Evolutionary conservation across 2,888 invertebrate species (phyloP).

Genomic region (Andrena hattorfiana): DNA sequence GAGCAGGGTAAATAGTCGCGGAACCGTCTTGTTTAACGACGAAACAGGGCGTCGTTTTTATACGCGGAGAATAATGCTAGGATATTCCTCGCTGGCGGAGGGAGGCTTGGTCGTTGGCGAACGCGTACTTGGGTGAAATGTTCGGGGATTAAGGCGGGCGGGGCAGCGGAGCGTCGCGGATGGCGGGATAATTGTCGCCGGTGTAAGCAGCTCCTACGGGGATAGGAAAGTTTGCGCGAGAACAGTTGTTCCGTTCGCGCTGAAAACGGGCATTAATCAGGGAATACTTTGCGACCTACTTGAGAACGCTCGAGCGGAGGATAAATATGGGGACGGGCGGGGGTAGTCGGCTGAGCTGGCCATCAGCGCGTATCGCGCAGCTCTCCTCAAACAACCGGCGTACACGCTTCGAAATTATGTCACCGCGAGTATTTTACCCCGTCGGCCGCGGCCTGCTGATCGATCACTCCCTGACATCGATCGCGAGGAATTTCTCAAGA

Average conservation of each 20-base stretch:
- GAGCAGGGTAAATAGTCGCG: background rate
- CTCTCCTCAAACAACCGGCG: conserved; percentile 44
- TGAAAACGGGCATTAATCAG: conserved; percentile 65
- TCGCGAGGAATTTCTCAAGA: conserved; percentile 57
- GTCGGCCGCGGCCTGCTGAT: conserved; percentile 28
- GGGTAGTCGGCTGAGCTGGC: background rate
- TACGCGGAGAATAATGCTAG: conserved; percentile 5
- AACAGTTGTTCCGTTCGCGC: conserved; percentile 52
- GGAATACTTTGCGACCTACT: conserved; percentile 64
- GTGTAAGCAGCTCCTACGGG: conserved; percentile 40
- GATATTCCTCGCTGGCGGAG: background rate
- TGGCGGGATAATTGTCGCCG: conserved; percentile 61
- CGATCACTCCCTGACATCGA: conserved; percentile 61
- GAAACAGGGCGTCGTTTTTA: conserved; percentile 15
- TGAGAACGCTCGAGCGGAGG: conserved; percentile 48
- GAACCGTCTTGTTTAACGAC: background rate
- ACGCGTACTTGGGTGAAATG: conserved; percentile 48
- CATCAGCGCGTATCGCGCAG: conserved; percentile 32
- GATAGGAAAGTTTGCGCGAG: conserved; percentile 54
- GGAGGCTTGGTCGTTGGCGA: background rate
- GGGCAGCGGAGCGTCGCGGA: conserved; percentile 26
- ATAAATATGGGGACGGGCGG: conserved; percentile 47
- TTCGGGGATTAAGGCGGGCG: conserved; percentile 56
- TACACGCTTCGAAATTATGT: conserved; percentile 60
- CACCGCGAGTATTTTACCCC: conserved; percentile 39